Conservation (phyloP, 2,113 vertebrate species). For the Microtus oregoni region DNA sequence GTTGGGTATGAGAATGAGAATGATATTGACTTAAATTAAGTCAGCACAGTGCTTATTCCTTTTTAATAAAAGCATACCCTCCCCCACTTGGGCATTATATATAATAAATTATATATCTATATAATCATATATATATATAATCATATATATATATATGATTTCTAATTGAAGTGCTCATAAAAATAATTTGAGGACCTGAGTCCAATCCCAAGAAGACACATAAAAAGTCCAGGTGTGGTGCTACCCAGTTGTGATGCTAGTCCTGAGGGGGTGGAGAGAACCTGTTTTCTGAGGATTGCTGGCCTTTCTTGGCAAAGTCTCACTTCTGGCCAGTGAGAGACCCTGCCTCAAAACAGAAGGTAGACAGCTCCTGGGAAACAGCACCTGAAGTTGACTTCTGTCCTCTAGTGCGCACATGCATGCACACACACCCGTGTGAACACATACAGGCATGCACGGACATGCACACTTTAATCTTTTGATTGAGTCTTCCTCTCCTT, state of each 20-base stretch:
- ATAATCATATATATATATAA: background rate
- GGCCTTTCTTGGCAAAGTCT: background rate
- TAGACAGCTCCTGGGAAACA: background rate
- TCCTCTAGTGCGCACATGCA: too few species aligned
- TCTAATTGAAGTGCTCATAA: conserved; percentile 47
- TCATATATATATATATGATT: conserved; percentile 46
- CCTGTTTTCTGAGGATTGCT: background rate
- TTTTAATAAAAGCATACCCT: conserved; percentile 23
- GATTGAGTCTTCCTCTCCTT: conserved; percentile 19
- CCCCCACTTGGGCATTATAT: background rate
- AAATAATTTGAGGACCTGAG: background rate
- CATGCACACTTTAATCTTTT: conserved; percentile 33
- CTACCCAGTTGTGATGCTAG: background rate
- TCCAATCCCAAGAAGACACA: background rate
- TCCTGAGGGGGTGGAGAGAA: background rate
- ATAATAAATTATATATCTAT: background rate
- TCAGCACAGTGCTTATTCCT: conserved; percentile 50
- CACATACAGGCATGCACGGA: background rate
- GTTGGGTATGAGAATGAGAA: conserved; percentile 66
- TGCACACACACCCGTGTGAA: background rate
- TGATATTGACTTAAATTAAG: conserved; percentile 23
- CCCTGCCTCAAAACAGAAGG: background rate
- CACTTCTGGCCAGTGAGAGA: background rate
- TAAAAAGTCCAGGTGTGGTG: background rate
- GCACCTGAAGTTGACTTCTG: too few species aligned